Base-by-base conservation (phyloP, 2,888 invertebrate species). In the Amblyteles armatorius region DNA sequence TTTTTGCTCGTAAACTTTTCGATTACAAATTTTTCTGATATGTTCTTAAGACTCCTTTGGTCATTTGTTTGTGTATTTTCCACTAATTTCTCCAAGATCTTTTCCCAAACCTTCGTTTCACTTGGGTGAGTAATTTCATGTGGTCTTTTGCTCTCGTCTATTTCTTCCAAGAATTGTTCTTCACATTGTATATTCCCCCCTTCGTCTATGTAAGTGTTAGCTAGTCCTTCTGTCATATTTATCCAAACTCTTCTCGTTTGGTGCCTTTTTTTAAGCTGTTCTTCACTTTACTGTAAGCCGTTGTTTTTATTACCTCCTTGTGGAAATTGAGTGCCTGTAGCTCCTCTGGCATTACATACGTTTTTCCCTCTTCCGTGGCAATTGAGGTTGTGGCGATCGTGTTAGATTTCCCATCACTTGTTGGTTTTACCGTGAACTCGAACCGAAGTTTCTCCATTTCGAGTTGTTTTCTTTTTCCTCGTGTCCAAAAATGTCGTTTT, bases 1-100 rank as follows among this genome's bases (percentile, higher is more conserved):
- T 78, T 88, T 85, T 84, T 88, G 44, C 84, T 82, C 26, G 63
- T 72, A 81, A 89, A 89, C 82, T 88, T 89, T 68, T 87, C 87
- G 72, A 88, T 87, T 65, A 82, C 81, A 83, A 88, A 88, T 65
- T 85, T 78, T 40, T 87, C 82, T 9, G 87, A 79, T 71, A 86
- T 74, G n/a, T 86, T 86, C 68, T 83, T 81, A 9, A 73, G 55
- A 60, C 33, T 60, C 63, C 69, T 73, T 73, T 82, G 44, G 82
- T 69, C 63, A 60, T 26, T 63, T 9, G 3, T 57, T 63, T 71
- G 60, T 57, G 57, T 82, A 11, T 85, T 84, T 76, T 87, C 82
- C 7, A 87, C 57, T 78, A 86, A 69, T 79, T 79, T 85, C 71
- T 82, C 74, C 26, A 88, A 48, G 26, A 87, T 22, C 79, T 85